These are phyloP conservation scores for Belgica antarctica DNA, from an alignment of 2,888 invertebrate species.

Conservation along the genomic window DNA sequence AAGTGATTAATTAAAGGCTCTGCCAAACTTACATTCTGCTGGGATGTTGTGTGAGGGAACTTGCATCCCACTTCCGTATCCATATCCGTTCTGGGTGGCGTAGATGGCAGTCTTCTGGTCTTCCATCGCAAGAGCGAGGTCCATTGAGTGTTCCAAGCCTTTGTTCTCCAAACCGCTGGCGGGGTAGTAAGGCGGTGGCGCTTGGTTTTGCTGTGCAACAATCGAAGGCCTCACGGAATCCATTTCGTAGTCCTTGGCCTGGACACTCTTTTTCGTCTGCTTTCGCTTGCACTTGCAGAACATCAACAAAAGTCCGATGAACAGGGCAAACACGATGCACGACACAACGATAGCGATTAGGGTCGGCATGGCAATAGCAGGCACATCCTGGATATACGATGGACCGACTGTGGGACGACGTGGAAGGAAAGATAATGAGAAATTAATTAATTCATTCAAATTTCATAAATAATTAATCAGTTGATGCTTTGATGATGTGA, in stretches of 20 bases:
- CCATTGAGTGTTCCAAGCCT: slow-evolving; percentile 85
- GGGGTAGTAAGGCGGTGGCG: slow-evolving; percentile 88
- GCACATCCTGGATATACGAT: slow-evolving; percentile 76
- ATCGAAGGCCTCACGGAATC: slow-evolving; percentile 81
- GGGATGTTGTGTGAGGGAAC: slow-evolving; percentile 67
- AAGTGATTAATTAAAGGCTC: background rate
- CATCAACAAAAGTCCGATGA: slow-evolving; percentile 71
- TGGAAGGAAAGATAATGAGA: slow-evolving; percentile 31
- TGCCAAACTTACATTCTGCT: slow-evolving; percentile 70
- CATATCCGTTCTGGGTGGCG: slow-evolving; percentile 80
- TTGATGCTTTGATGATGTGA: slow-evolving; percentile 22
- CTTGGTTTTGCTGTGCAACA: slow-evolving; percentile 81
- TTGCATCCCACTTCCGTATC: slow-evolving; percentile 71
- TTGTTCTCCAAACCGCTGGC: slow-evolving; percentile 86
- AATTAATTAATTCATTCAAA: slow-evolving; percentile 41
- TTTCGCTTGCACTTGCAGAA: slow-evolving; percentile 83
- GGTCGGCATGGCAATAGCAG: slow-evolving; percentile 73
- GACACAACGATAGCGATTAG: slow-evolving; percentile 75
- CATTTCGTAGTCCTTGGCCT: slow-evolving; percentile 87
- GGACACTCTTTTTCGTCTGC: slow-evolving; percentile 75
- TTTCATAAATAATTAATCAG: slow-evolving; percentile 42
- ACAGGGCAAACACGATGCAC: slow-evolving; percentile 75
- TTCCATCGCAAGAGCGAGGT: slow-evolving; percentile 76
- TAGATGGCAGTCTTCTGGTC: slow-evolving; percentile 83
- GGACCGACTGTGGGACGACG: slow-evolving; percentile 69